Percentiles rank a stretch among this genome's conserved stretches.
phyloP scores from a whole-genome alignment of 2,888 invertebrate genomes.

The Drosophila suboccidentalis region DNA sequence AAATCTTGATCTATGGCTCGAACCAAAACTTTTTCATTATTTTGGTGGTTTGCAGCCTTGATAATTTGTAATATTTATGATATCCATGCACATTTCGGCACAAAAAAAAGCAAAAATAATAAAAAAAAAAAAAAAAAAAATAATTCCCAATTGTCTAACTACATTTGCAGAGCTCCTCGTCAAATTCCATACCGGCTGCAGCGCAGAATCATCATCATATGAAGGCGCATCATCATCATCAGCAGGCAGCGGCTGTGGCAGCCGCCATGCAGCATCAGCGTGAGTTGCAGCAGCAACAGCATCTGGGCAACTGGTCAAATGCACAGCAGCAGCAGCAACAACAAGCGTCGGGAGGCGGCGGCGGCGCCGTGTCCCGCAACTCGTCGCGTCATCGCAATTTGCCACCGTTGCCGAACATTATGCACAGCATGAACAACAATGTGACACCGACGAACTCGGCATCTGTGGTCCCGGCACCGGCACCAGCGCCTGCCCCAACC shows the following conservation, averaged over 20 bases:
- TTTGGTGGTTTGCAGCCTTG: no score
- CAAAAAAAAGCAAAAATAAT: no score
- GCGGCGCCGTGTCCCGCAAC: slow-evolving; percentile 83
- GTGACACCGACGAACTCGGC: slow-evolving; percentile 85
- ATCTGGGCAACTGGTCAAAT: slow-evolving; percentile 61
- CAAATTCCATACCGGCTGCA: slow-evolving; percentile 88
- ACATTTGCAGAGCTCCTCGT: slow-evolving; percentile 89
- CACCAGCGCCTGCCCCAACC: slow-evolving; percentile 71
- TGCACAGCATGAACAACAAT: slow-evolving; percentile 86
- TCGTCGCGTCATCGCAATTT: slow-evolving; percentile 85
- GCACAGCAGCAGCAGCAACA: slow-evolving; percentile 69
- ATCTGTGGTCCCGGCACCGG: slow-evolving; percentile 84
- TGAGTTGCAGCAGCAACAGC: slow-evolving; percentile 67
- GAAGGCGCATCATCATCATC: slow-evolving; percentile 75
- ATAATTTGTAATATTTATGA: no score
- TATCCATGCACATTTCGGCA: no score
- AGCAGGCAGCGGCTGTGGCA: slow-evolving; percentile 72
- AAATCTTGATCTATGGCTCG: no score
- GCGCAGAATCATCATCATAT: slow-evolving; percentile 84
- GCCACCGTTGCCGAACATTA: slow-evolving; percentile 85
- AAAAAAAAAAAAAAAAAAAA: no score
- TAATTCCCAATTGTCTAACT: not conserved
- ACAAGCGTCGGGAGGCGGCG: slow-evolving; percentile 42
- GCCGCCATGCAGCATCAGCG: slow-evolving; percentile 77
- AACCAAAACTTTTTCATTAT: no score